phyloP scores from a whole-genome alignment of 2,113 vertebrate species.

The Pungitius pungitius region DNA sequence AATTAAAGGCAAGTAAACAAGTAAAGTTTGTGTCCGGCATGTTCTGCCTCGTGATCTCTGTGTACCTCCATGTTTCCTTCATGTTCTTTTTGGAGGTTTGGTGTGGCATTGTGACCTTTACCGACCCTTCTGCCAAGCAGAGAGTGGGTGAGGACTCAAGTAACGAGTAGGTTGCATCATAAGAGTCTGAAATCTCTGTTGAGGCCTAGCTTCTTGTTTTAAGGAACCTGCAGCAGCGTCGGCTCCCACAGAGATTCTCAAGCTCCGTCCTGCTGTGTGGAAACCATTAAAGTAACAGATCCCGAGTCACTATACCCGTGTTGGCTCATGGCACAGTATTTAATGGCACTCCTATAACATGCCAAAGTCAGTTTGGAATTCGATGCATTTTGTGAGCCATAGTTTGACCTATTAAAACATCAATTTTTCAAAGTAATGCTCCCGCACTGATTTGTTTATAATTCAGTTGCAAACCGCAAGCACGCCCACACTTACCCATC shows the following conservation, averaged over 20 bases:
- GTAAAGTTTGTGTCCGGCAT: neutral
- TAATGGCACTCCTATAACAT: neutral
- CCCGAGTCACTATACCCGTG: neutral
- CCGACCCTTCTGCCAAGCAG: neutral
- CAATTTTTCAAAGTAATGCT: neutral
- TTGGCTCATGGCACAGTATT: neutral
- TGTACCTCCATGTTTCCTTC: neutral
- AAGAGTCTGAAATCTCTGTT: neutral
- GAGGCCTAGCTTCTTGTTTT: conserved; percentile 7
- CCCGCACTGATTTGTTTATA: neutral
- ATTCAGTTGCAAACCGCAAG: neutral
- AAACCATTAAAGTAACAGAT: conserved; percentile 37
- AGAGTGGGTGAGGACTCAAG: neutral
- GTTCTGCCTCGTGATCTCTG: neutral
- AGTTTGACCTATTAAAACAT: neutral
- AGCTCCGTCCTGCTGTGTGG: neutral
- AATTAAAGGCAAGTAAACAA: neutral
- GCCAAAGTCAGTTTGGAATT: neutral
- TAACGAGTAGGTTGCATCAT: neutral
- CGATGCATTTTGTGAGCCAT: neutral
- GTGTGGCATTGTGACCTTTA: neutral
- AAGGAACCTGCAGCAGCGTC: neutral
- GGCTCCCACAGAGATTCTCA: conserved; percentile 1
- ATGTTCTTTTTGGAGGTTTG: neutral
- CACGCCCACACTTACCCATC: neutral